These are phyloP conservation scores for Geotrypetes seraphini DNA, from an alignment of 2,797 vertebrate genomes.

Conservation along the genomic window DNA sequence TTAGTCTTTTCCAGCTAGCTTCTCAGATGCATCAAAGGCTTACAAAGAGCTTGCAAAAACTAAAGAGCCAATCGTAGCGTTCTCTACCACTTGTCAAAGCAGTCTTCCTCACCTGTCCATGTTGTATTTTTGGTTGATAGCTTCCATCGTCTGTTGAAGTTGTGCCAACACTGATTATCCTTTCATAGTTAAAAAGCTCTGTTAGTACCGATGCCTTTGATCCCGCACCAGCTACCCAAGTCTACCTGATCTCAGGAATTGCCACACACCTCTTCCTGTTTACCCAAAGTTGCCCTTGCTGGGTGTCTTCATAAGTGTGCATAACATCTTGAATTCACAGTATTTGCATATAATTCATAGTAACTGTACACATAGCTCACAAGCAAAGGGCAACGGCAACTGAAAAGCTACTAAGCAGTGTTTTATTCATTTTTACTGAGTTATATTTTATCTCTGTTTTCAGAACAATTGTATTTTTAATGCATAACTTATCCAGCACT, in stretches of 20 bases:
- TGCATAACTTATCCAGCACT: too few species aligned
- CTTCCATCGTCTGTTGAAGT: conserved; percentile 11
- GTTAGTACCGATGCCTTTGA: conserved; percentile 18
- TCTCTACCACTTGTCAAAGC: too few species aligned
- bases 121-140: neutral
- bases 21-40: too few species aligned
- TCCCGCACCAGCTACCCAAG: conserved; percentile 9
- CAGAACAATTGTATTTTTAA: too few species aligned
- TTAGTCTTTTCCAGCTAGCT: too few species aligned
- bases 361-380: conserved; percentile 7
- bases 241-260: conserved; percentile 41
- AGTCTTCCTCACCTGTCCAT: too few species aligned
- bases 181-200: conserved; percentile 1
- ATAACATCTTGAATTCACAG: conserved; percentile 23
- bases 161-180: conserved; percentile 8
- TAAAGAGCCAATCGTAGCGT: too few species aligned
- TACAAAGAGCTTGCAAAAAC: too few species aligned
- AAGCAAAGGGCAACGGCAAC: neutral
- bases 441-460: too few species aligned
- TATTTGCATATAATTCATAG: conserved; percentile 16
- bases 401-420: conserved; percentile 18
- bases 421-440: neutral
- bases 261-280: conserved; percentile 14
- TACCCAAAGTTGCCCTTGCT: conserved; percentile 1
- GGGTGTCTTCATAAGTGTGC: neutral